These are phyloP conservation scores for Potamarius usumacintae DNA, from an alignment of 2,113 vertebrate species.

Conservation along the genomic window DNA sequence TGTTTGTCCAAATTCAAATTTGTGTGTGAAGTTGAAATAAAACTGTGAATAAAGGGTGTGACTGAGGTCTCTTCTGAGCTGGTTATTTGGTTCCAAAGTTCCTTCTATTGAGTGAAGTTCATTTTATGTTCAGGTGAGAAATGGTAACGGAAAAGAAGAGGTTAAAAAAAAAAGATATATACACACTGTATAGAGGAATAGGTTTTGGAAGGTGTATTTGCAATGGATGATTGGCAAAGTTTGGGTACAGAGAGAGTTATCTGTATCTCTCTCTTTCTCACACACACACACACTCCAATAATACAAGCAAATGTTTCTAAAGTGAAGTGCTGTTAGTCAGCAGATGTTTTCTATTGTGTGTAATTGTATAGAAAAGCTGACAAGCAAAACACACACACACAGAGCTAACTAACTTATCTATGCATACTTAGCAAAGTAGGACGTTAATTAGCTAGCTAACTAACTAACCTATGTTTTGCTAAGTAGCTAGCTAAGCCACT, in stretches of 20 bases:
- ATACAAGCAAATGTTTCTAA: slow-evolving; percentile 13
- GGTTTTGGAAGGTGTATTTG: too few relatives aligned
- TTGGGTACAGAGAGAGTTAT: slow-evolving; percentile 8
- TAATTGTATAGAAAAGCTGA: slow-evolving; percentile 57
- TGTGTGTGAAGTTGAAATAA: neutral
- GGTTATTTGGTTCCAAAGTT: neutral
- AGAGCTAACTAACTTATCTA: neutral
- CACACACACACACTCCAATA: slow-evolving; percentile 26
- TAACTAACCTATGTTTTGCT: neutral
- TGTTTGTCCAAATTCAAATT: neutral
- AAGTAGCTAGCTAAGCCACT: neutral
- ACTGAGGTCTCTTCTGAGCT: neutral
- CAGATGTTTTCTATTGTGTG: slow-evolving; percentile 57
- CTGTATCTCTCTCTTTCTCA: slow-evolving; percentile 17
- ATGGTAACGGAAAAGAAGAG: neutral
- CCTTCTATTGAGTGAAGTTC: neutral
- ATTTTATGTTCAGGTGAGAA: neutral
- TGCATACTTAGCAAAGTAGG: too few relatives aligned
- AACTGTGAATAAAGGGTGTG: neutral
- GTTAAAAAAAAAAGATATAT: too few relatives aligned
- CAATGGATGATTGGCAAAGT: slow-evolving; percentile 56
- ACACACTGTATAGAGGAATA: too few relatives aligned
- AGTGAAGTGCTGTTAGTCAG: slow-evolving; percentile 50
- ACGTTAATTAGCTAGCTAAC: too few relatives aligned
- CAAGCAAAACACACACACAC: slow-evolving; percentile 28